A percentile compares a stretch with the other conserved stretches of the same genome.
These are phyloP conservation scores for Andrena haemorrhoa DNA, from an alignment of 2,888 invertebrate species.

Conservation along the genomic window DNA sequence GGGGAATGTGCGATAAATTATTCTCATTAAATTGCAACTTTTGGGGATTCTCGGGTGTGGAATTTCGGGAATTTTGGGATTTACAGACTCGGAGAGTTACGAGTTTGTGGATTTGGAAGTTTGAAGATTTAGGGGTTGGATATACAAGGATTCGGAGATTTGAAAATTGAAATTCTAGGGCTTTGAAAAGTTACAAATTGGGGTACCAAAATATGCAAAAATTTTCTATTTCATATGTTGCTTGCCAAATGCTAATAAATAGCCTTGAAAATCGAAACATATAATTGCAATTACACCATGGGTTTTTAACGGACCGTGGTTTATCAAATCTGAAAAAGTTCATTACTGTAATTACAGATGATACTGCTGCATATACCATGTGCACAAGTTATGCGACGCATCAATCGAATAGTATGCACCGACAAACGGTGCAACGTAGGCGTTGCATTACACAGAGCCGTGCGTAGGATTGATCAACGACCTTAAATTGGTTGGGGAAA, in stretches of 20 bases:
- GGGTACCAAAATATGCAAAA: background rate
- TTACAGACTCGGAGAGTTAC: background rate
- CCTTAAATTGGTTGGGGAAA: conserved; percentile 6
- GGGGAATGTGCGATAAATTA: too few species aligned
- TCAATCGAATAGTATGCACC: conserved; percentile 6
- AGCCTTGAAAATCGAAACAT: too few species aligned
- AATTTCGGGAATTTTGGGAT: background rate
- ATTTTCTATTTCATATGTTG: too few species aligned
- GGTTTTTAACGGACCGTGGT: background rate
- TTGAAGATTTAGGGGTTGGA: background rate
- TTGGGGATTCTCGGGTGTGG: background rate
- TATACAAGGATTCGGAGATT: background rate
- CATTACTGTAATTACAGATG: conserved; percentile 2
- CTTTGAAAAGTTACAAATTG: background rate
- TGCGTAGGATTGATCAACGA: background rate
- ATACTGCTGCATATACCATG: background rate
- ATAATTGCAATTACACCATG: too few species aligned
- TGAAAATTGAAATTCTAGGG: background rate
- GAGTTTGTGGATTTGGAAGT: background rate
- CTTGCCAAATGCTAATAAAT: too few species aligned
- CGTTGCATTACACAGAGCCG: background rate
- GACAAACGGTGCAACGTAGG: conserved; percentile 28
- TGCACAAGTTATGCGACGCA: background rate
- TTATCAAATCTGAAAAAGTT: background rate
- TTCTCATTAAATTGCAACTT: background rate